phyloP scores from a whole-genome alignment of 1,140 invertebrate genomes.

The Aphis gossypii region DNA sequence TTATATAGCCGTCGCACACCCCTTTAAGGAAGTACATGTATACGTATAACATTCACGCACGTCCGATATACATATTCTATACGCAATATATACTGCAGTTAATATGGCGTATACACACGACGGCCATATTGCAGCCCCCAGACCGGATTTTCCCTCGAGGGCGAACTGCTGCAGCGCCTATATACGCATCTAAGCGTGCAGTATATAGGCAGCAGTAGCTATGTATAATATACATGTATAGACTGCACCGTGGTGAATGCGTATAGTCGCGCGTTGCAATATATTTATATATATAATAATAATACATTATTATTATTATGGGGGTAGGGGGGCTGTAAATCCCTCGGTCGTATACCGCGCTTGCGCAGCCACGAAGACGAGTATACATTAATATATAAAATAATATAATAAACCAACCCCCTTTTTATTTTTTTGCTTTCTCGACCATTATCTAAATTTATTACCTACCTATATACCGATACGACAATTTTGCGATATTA shows the following conservation, averaged over 20 bases:
- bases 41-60: not conserved
- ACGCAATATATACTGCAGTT: constrained; percentile 1
- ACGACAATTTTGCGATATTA: not conserved
- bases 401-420: constrained; percentile 35
- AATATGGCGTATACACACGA: constrained; percentile 32
- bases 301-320: not conserved
- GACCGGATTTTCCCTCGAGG: not conserved
- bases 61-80: constrained; percentile 5
- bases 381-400: constrained; percentile 1
- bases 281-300: not conserved
- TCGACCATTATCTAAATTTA: not conserved
- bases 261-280: not conserved
- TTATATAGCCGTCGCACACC: not conserved
- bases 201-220: not conserved
- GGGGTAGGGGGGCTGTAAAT: not conserved
- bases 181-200: not conserved
- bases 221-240: not conserved
- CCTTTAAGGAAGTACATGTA: not conserved
- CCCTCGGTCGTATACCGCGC: not conserved
- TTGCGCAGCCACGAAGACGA: not conserved
- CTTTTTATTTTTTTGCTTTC: not conserved
- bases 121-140: constrained; percentile 36
- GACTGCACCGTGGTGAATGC: not conserved
- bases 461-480: not conserved
- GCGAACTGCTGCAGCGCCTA: not conserved